These are phyloP conservation scores for Desoria tigrina DNA, from an alignment of 2,888 invertebrate genomes.

Conservation along the genomic window DNA sequence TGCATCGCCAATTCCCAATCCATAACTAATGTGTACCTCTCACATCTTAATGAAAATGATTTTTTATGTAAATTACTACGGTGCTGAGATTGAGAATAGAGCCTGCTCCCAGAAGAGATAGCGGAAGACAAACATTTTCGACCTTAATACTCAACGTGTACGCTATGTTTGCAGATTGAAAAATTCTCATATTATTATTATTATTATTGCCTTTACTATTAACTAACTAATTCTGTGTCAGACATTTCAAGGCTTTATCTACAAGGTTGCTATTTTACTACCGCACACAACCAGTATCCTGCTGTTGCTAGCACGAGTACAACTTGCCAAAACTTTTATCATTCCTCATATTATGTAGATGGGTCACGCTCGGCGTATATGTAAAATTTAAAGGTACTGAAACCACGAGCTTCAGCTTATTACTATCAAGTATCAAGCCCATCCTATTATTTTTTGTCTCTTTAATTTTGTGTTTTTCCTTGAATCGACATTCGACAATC, in stretches of 20 bases:
- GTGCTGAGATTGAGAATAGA: not conserved
- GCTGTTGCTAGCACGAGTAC: not conserved
- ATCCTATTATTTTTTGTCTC: no score
- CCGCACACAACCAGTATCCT: slow-evolving; percentile 2
- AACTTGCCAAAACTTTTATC: no score
- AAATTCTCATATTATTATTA: slow-evolving; percentile 12
- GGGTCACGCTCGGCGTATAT: slow-evolving; percentile 1
- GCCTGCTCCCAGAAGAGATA: not conserved
- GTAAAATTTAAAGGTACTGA: slow-evolving; percentile 10
- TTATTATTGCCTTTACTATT: no score
- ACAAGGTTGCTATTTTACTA: slow-evolving; percentile 42
- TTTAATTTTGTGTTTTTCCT: no score
- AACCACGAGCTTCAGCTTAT: no score
- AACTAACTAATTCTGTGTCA: slow-evolving; percentile 43
- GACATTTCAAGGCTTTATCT: slow-evolving; percentile 50
- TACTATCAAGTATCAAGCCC: no score
- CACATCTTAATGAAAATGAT: not conserved
- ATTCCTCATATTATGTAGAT: not conserved
- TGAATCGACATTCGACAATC: no score
- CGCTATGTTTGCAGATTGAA: not conserved
- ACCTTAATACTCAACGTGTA: slow-evolving; percentile 7
- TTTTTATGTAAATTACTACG: not conserved
- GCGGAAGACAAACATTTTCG: slow-evolving; percentile 20
- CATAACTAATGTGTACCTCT: not conserved
- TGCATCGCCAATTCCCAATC: not conserved